Evolutionary conservation across 2,113 vertebrate species (phyloP).

Genomic region (Megaceryle maxima): DNA sequence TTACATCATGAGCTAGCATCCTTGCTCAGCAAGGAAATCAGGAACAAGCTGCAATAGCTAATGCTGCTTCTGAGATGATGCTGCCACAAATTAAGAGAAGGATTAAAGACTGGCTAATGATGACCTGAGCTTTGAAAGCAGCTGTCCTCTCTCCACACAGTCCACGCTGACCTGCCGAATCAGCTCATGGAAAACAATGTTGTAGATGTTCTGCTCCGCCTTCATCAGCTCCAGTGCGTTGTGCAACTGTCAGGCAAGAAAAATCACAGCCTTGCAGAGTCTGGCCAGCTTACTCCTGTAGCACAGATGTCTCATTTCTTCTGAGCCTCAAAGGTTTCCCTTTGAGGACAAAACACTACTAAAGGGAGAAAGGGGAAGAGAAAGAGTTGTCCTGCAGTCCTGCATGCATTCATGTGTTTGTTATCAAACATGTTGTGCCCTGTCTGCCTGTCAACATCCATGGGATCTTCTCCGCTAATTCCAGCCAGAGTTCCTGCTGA

Average conservation of each 20-base stretch:
- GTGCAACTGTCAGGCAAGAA: slow-evolving; percentile 77
- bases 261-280: not conserved
- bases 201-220: slow-evolving; percentile 89
- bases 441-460: not conserved
- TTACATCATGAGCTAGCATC: not conserved
- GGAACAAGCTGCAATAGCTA: not conserved
- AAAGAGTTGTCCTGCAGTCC: not conserved
- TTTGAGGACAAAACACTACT: not conserved
- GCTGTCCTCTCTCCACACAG: slow-evolving; percentile 86
- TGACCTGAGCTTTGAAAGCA: slow-evolving; percentile 89
- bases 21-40: not conserved
- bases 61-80: not conserved
- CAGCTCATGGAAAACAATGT: slow-evolving; percentile 87
- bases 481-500: not conserved
- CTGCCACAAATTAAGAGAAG: not conserved
- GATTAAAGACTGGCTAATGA: not conserved
- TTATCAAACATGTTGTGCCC: not conserved
- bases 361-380: not conserved
- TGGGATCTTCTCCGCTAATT: not conserved
- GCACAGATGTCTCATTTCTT: not conserved
- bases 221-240: slow-evolving; percentile 80
- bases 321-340: not conserved
- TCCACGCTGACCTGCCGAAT: slow-evolving; percentile 89
- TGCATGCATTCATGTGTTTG: not conserved
- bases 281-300: not conserved